Conservation (phyloP, 2,888 invertebrate genomes). For the Pocota personata region DNA sequence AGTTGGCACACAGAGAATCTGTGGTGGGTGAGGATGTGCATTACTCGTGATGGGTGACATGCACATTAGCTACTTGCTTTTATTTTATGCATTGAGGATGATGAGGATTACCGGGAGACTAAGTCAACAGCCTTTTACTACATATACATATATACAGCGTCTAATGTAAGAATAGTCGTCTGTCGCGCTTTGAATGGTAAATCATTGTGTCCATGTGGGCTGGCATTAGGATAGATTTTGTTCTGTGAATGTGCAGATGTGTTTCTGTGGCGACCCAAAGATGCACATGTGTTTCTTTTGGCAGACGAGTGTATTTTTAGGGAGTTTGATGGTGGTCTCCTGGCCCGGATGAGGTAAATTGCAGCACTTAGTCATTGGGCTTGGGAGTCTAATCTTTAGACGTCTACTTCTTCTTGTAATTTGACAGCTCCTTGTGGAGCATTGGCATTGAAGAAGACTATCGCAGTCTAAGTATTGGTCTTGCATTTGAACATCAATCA, state of each 20-base stretch:
- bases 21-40: constrained; percentile 36
- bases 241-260: background rate
- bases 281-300: background rate
- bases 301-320: background rate
- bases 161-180: constrained; percentile 5
- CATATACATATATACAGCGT: background rate
- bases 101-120: constrained; percentile 26
- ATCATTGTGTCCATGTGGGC: constrained; percentile 19
- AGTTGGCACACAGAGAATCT: background rate
- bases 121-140: constrained; percentile 8
- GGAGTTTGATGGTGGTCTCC: background rate
- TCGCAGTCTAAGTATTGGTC: no score
- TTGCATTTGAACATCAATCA: no score
- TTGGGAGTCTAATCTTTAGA: background rate
- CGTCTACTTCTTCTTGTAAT: no score
- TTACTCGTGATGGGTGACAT: constrained; percentile 37
- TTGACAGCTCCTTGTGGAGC: background rate
- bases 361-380: background rate
- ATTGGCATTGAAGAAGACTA: background rate
- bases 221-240: constrained; percentile 1
- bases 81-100: constrained; percentile 58
- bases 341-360: background rate
- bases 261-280: background rate
- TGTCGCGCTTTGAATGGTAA: constrained; percentile 5
- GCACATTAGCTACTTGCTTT: constrained; percentile 46